A percentile compares a stretch with the other conserved stretches of the same genome.
Conservation (phyloP, 1,140 invertebrate species). For the Eueides isabella region DNA sequence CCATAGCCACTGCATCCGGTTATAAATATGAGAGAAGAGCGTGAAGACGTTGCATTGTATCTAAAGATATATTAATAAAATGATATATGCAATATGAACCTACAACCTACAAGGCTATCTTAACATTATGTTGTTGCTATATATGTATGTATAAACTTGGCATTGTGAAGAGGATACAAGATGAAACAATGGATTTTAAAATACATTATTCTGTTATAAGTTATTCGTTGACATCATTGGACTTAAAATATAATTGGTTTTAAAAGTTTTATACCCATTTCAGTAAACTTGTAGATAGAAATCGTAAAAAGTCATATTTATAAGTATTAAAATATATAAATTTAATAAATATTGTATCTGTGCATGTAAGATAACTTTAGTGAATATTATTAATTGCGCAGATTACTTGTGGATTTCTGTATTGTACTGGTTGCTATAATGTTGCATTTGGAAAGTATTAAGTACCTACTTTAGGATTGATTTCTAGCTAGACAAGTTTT, state of each 20-base stretch:
- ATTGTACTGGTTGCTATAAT: too few relatives aligned
- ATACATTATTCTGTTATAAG: neutral
- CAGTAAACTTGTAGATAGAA: too few relatives aligned
- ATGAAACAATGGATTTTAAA: slow-evolving; percentile 1
- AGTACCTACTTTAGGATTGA: neutral
- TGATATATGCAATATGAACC: neutral
- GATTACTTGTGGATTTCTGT: too few relatives aligned
- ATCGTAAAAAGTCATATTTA: too few relatives aligned
- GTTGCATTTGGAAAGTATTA: too few relatives aligned
- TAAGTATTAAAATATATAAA: too few relatives aligned
- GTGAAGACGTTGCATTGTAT: neutral
- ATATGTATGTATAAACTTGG: neutral
- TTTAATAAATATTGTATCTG: too few relatives aligned
- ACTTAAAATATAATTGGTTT: neutral
- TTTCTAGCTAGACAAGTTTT: neutral
- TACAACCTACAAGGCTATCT: neutral
- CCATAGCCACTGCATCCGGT: too few relatives aligned
- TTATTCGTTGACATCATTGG: neutral
- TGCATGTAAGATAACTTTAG: too few relatives aligned
- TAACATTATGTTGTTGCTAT: neutral
- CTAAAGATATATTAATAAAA: neutral
- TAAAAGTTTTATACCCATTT: too few relatives aligned
- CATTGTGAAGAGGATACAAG: neutral
- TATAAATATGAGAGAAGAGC: neutral
- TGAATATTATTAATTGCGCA: too few relatives aligned